Conservation (phyloP, 1,140 invertebrate species). For the Aphelinus atriplicis region DNA sequence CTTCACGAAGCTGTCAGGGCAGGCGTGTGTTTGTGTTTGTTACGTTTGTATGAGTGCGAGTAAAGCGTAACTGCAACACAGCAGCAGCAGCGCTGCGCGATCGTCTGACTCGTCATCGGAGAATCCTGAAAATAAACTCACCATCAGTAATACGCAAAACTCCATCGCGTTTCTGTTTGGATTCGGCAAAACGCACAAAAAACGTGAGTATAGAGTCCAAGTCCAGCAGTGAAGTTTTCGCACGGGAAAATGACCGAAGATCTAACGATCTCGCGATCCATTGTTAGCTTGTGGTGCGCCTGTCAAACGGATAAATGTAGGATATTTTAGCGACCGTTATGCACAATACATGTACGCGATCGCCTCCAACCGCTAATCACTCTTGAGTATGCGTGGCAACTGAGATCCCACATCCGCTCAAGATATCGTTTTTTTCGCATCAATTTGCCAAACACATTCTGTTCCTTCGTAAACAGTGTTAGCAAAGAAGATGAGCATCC, state of each 20-base stretch:
- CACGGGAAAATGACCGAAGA: not conserved
- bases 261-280: too few species aligned
- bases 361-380: not conserved
- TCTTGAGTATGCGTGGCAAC: conserved; percentile 3
- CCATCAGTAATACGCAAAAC: conserved; percentile 12
- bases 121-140: conserved; percentile 34
- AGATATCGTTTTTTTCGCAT: not conserved
- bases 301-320: not conserved
- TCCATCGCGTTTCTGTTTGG: not conserved
- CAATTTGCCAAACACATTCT: not conserved
- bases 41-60: too few species aligned
- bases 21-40: too few species aligned
- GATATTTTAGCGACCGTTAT: conserved; percentile 10
- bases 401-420: not conserved
- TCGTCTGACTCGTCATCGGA: conserved; percentile 26
- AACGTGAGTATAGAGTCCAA: conserved; percentile 6
- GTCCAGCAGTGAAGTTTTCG: not conserved
- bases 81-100: too few species aligned
- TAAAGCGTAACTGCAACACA: too few species aligned
- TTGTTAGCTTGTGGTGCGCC: not conserved
- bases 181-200: not conserved
- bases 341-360: not conserved
- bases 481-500: not conserved
- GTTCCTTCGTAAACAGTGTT: not conserved
- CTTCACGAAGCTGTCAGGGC: too few species aligned